These are phyloP conservation scores for Panorpa germanica DNA, from an alignment of 2,888 invertebrate genomes.

Conservation along the genomic window DNA sequence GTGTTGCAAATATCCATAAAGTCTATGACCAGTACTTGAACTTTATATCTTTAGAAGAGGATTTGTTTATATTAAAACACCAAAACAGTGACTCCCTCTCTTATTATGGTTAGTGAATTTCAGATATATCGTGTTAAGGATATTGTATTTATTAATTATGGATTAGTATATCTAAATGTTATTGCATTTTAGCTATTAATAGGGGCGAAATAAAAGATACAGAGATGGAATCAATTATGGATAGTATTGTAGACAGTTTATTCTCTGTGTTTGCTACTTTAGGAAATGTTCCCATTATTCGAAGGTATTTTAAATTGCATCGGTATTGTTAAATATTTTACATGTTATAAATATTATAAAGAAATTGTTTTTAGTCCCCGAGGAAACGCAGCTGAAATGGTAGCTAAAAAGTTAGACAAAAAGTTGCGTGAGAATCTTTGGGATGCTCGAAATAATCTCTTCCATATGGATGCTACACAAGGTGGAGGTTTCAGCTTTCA, in stretches of 20 bases:
- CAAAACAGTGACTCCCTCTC: slow-evolving; percentile 81
- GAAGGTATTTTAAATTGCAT: slow-evolving; percentile 14
- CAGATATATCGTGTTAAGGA: slow-evolving; percentile 5
- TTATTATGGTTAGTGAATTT: slow-evolving; percentile 55
- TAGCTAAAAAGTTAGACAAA: slow-evolving; percentile 90
- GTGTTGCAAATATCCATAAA: slow-evolving; percentile 83
- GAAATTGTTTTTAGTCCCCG: slow-evolving; percentile 37
- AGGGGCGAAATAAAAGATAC: slow-evolving; percentile 84
- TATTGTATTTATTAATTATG: slow-evolving; percentile 7
- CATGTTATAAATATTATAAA: slow-evolving; percentile 2
- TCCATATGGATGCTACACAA: slow-evolving; percentile 69
- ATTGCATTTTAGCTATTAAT: slow-evolving; percentile 56
- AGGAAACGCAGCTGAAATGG: slow-evolving; percentile 97
- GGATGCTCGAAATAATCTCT: slow-evolving; percentile 91
- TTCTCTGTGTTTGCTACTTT: slow-evolving; percentile 96
- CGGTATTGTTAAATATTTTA: slow-evolving; percentile 5
- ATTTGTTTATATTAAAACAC: slow-evolving; percentile 85
- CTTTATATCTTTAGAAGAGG: slow-evolving; percentile 95
- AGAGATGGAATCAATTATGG: slow-evolving; percentile 89
- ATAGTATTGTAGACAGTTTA: slow-evolving; percentile 84
- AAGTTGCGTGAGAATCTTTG: slow-evolving; percentile 91
- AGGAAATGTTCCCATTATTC: slow-evolving; percentile 43
- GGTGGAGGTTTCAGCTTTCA: slow-evolving; percentile 66
- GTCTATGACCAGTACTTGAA: slow-evolving; percentile 97
- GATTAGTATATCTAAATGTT: slow-evolving; percentile 7